phyloP scores from a whole-genome alignment of 2,113 vertebrate genomes.

The Psittacara wagleri region DNA sequence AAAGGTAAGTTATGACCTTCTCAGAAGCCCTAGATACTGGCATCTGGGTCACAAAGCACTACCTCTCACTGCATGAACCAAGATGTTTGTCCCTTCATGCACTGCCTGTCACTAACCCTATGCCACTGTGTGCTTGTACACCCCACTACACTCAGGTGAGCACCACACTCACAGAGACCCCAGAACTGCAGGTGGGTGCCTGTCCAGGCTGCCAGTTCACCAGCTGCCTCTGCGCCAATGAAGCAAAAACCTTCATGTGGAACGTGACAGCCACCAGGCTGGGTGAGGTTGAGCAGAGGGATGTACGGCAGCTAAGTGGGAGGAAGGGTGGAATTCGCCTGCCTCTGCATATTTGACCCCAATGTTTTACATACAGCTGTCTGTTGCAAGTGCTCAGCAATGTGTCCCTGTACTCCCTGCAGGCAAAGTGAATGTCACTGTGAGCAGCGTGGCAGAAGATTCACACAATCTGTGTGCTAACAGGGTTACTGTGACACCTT shows the following conservation, averaged over 20 bases:
- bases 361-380: not conserved
- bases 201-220: constrained; percentile 60
- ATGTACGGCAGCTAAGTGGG: not conserved
- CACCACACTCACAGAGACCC: constrained; percentile 3
- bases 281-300: constrained; percentile 67
- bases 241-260: constrained; percentile 79
- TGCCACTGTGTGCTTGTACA: not conserved
- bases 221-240: constrained; percentile 76
- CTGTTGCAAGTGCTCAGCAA: not conserved
- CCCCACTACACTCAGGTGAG: not conserved
- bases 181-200: constrained; percentile 30
- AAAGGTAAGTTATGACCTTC: not conserved
- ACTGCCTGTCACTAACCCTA: not conserved
- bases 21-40: not conserved
- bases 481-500: constrained; percentile 30
- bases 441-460: constrained; percentile 44
- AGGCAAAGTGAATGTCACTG: constrained; percentile 50
- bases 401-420: not conserved
- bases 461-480: constrained; percentile 25
- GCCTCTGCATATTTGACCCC: not conserved
- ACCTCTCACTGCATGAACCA: fast-evolving
- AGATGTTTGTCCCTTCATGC: not conserved
- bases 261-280: constrained; percentile 64
- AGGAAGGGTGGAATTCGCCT: not conserved
- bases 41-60: not conserved